Evolutionary conservation across 2,797 vertebrate genomes (phyloP), one percentile per base, ranked within the genome.

Genomic region (Myoxocephalus aenaeus): DNA sequence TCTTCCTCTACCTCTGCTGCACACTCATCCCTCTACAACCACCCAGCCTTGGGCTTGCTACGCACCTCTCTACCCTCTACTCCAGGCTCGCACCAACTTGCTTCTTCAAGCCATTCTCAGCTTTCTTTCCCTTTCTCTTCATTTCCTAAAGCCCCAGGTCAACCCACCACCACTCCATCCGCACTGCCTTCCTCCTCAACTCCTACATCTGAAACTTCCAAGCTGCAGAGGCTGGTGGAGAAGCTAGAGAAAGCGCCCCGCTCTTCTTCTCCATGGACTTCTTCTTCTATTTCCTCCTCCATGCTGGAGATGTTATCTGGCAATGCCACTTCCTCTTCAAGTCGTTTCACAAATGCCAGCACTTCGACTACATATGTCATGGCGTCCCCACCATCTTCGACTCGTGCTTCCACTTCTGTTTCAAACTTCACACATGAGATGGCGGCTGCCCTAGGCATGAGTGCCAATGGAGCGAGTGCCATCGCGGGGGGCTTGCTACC

Each of bases 221-320:
- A 97, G 89, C 85, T 98, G 65, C 97, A 98, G 90, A 95, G 96
- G 53, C 92, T 97, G 63, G 97, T 97, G 58, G 97, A 98, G 85
- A 98, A 97, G 88, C 94, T 98, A 70, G 97, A 97, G 73, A 96
- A 96, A 40, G 95, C 95, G 7, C 91, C 79, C 10, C 50, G 57
- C 34, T 88, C 92, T 4, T 87, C 91, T 22, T 86, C 90, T 74
- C 83, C 85, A 42, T 95, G 94, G 93, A 80, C 85, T 27, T 86
- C 92, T 40, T 88, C 88, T 59, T 86, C 83, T 18, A 65, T 82
- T 77, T 84, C 93, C 20, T 81, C 83, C 27, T 92, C 92, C 51
- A 91, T 90, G 50, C 78, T 89, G 57, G 93, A 94, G 66, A 87
- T 88, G 59, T 74, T 93, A 65, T 89, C 89, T 29, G 85, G 85